Evolutionary conservation across 1,140 invertebrate genomes (phyloP), one percentile per base, ranked within the genome.

Genomic region (Heliconius eleuchia): DNA sequence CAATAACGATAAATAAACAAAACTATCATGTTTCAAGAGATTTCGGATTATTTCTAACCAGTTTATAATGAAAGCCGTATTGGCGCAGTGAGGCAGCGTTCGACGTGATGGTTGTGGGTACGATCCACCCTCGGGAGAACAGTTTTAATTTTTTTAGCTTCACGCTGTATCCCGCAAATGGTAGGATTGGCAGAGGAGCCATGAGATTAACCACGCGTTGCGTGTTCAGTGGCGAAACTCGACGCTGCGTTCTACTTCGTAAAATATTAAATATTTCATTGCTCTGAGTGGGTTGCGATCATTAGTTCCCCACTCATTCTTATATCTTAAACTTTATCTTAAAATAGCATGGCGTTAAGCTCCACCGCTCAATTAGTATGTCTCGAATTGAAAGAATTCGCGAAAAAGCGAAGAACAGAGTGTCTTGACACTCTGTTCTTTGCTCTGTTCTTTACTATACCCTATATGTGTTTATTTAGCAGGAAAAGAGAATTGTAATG

Each of bases 1-100:
- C 3, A 27, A 66, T 66, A 66, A 27, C 60, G 30, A n/a, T 66
- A 66, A 66, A 66, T 66, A 66, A 30, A 66, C 23, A 66, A 66
- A 66, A 66, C 60, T 66, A 66, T 66, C 60, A 27, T 30, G 60
- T 66, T 66, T 66, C 23, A 27, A 66, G 23, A 27, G 60, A 66
- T 66, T 66, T 13, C n/a, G 16, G 42, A 46, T 46, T 57, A 30
- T 66, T 66, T 66, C 9, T 66, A 66, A 30, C 60, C 60, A 27
- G 27, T 66, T 66, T 66, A 30, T 16, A 30, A 16, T 16, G 23
- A 30, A 57, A 9, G 19, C 1, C 8, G n/a, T n/a, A 1, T n/a
- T 57, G 55, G 8, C 19, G 2, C 19, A n/a, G 55, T 46, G 42
- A 46, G 11, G 2, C 39, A 42, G 13, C 42, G 42, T 46, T 4